A percentile compares a stretch with the other conserved stretches of the same genome.
Evolutionary conservation across 2,113 vertebrate genomes (phyloP).

Genomic region (Pogonocichla stellata): DNA sequence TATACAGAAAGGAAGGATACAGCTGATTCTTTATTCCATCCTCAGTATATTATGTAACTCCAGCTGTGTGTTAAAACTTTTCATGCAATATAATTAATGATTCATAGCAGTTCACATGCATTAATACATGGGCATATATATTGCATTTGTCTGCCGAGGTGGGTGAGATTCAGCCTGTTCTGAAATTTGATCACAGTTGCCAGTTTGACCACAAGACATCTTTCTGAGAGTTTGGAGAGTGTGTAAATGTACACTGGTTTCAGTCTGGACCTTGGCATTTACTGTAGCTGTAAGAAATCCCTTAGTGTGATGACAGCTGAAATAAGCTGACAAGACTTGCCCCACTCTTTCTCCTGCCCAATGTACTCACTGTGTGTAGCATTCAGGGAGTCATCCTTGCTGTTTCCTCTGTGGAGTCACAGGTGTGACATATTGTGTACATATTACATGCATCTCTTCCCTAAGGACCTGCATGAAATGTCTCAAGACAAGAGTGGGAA

Average conservation of each 20-base stretch:
- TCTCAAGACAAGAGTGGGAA: too few species aligned
- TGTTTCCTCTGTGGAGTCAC: neutral
- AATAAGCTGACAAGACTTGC: neutral
- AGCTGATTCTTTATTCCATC: neutral
- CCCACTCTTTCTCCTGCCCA: neutral
- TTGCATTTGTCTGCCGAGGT: neutral
- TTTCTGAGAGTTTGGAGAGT: neutral
- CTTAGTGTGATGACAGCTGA: neutral
- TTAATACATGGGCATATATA: neutral
- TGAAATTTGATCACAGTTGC: neutral
- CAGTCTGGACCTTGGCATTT: neutral
- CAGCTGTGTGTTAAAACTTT: neutral
- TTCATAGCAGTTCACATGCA: neutral
- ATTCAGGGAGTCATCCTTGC: neutral
- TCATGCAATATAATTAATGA: neutral
- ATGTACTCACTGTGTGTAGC: neutral
- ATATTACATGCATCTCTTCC: neutral
- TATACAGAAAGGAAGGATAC: neutral
- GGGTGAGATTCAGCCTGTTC: neutral
- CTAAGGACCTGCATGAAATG: neutral
- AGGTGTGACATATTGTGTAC: neutral
- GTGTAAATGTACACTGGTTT: neutral
- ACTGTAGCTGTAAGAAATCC: neutral
- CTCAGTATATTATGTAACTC: neutral
- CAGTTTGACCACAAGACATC: neutral